Percentiles rank a stretch among this genome's conserved stretches.
Evolutionary conservation across 2,888 invertebrate genomes (phyloP).

Genomic region (Brenthis daphne): DNA sequence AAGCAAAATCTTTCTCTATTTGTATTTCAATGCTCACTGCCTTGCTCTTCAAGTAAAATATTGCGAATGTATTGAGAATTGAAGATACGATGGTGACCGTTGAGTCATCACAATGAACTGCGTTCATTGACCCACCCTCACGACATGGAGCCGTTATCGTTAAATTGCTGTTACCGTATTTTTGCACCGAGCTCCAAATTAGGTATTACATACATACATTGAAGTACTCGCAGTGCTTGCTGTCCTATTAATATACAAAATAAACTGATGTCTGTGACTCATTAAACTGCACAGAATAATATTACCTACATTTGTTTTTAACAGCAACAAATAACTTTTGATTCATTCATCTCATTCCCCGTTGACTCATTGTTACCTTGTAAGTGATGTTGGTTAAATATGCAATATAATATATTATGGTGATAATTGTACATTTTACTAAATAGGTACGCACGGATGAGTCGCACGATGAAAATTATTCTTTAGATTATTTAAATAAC

Average conservation of each 20-base stretch:
- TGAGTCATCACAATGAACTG: slow-evolving; percentile 64
- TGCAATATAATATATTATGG: slow-evolving; percentile 9
- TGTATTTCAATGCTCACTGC: slow-evolving; percentile 43
- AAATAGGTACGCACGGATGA: slow-evolving; percentile 19
- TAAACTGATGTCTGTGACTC: neutral
- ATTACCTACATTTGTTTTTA: slow-evolving; percentile 6
- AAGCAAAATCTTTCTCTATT: slow-evolving; percentile 38
- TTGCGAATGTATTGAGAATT: slow-evolving; percentile 46
- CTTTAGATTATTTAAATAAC: too few species aligned
- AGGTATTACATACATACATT: slow-evolving; percentile 26
- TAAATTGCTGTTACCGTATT: slow-evolving; percentile 54
- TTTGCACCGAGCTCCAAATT: slow-evolving; percentile 40
- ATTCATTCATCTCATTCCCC: slow-evolving; percentile 31
- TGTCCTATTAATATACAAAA: slow-evolving; percentile 33
- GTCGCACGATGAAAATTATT: slow-evolving; percentile 24
- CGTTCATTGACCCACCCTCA: slow-evolving; percentile 70
- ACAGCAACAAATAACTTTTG: slow-evolving; percentile 21
- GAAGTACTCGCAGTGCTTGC: slow-evolving; percentile 38
- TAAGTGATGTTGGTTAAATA: slow-evolving; percentile 33
- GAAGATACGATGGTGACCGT: slow-evolving; percentile 54
- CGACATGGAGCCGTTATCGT: slow-evolving; percentile 58
- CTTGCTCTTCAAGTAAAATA: slow-evolving; percentile 42
- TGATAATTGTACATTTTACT: slow-evolving; percentile 9
- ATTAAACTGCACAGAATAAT: slow-evolving; percentile 8
- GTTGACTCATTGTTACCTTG: slow-evolving; percentile 31